phyloP scores from a whole-genome alignment of 2,888 invertebrate genomes.

The Pelosia muscerda region DNA sequence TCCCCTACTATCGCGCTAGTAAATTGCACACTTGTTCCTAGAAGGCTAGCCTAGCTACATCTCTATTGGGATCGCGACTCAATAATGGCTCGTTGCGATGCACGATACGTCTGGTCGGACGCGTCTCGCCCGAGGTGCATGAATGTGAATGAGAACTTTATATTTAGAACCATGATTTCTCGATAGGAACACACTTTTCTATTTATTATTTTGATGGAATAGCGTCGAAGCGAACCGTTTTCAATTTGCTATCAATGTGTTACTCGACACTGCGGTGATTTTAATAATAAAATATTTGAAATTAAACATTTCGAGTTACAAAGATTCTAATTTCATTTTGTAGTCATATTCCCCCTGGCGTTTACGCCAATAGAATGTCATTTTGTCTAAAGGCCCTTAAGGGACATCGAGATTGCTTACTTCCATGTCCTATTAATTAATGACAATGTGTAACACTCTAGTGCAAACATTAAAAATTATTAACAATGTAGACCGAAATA shows the following conservation, averaged over 20 bases:
- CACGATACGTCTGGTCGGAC: constrained; percentile 66
- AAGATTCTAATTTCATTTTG: too few relatives aligned
- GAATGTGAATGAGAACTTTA: constrained; percentile 65
- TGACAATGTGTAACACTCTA: not conserved
- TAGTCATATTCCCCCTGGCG: too few relatives aligned
- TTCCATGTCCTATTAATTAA: not conserved
- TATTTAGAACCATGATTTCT: constrained; percentile 46
- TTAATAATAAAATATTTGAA: too few relatives aligned
- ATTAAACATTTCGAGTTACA: too few relatives aligned
- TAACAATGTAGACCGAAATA: too few relatives aligned
- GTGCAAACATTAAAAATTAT: not conserved
- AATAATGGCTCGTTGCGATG: constrained; percentile 72
- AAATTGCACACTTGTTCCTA: constrained; percentile 64
- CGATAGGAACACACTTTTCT: constrained; percentile 22
- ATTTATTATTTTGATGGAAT: too few relatives aligned
- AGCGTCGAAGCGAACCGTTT: too few relatives aligned
- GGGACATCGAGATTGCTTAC: too few relatives aligned
- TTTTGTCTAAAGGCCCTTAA: too few relatives aligned
- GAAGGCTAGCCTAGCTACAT: constrained; percentile 61
- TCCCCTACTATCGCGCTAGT: constrained; percentile 69
- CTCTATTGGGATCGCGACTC: constrained; percentile 72
- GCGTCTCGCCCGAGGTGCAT: constrained; percentile 71
- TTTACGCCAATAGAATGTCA: too few relatives aligned
- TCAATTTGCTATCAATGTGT: too few relatives aligned
- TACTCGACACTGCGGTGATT: too few relatives aligned